Base-by-base conservation (phyloP, 2,797 vertebrate species). In the Sphenodon punctatus region DNA sequence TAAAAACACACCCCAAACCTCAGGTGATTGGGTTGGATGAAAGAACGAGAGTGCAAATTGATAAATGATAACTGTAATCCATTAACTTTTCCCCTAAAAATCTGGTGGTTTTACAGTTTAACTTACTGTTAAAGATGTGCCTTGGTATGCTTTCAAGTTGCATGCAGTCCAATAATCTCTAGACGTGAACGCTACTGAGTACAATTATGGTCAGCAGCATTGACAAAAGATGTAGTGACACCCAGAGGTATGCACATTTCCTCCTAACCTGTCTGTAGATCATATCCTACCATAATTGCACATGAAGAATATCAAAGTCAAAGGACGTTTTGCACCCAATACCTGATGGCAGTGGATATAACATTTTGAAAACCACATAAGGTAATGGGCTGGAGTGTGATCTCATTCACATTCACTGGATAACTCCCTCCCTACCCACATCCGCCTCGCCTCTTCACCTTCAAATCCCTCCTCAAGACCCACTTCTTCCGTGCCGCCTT, bases 321-420 rank as follows among this genome's bases (percentile, higher is more conserved):
- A 67, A 73, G 78, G 67, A 3, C 60, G 68, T 32, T 91, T 91
- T 88, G 79, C 88, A 92, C 82, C n/a, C n/a, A 79, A 85, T 86
- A 86, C 78, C 87, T 86, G 4, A 51, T 84, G 32, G 10, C 12
- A 22, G 20, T 22, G 25, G 39, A 53, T 55, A 51, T 75, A n/a
- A n/a, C n/a, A n/a, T n/a, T n/a, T n/a, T n/a, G 84, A 89, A 88
- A 90, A 78, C 84, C 86, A 89, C 86, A 87, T 39, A 13, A 80
- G 88, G 89, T 93, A 89, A 77, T 3, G 75, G 92, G 90, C 89
- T 83, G 76, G 76, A 68, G 8, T 86, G 68, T 90, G 81, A 82
- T 86, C 87, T 84, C 72, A 6, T 60, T 67, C 72, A 7, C 46
- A 2, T 43, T 4, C 32, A 72, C 67, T 73, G 87, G 89, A 11